Evolutionary conservation across 2,888 invertebrate genomes (phyloP), one percentile per base, ranked within the genome.

Genomic region (Galerucella pusilla): DNA sequence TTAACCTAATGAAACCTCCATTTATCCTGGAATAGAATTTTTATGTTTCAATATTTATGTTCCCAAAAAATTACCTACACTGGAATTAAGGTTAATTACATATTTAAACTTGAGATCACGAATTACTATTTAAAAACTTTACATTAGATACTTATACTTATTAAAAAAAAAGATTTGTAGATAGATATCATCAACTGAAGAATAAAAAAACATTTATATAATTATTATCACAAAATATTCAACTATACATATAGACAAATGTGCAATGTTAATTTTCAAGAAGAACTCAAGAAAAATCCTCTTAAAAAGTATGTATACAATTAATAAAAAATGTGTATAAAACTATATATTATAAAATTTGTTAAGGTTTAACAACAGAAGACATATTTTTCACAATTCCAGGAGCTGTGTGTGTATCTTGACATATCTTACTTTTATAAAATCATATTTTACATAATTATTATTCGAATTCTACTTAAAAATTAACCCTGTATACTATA

Each of bases 141-240:
- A 64, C 10, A 64, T 42, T 64, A 64, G 28, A 14, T 63, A 42
- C 61, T 46, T 45, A 6, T 64, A 64, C 16, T 64, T 14, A 61
- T n/a, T 28, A 12, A 16, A 35, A 61, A 46, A 46, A 9, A 20
- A 20, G 35, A 42, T 61, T 28, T 42, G 46, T 28, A 28, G 28
- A 46, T 64, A 16, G 42, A 63, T 63, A 12, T 63, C 4, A 1
- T 20, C 46, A 64, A 45, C 9, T 46, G 11, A 64, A 45, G 28
- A 64, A 11, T 64, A 46, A 64, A 46, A 45, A 6, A 64, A 64
- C 54, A 67, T 68, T 73, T 54, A 72, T 77, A 77, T 74, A 77
- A 77, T 75, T 77, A 75, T 73, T 77, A 77, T 77, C 75, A 75
- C 77, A 77, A 72, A 77, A 49, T 12, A 72, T 73, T 70, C 65